Conservation (phyloP, 2,888 invertebrate species). For the Callimorpha dominula region DNA sequence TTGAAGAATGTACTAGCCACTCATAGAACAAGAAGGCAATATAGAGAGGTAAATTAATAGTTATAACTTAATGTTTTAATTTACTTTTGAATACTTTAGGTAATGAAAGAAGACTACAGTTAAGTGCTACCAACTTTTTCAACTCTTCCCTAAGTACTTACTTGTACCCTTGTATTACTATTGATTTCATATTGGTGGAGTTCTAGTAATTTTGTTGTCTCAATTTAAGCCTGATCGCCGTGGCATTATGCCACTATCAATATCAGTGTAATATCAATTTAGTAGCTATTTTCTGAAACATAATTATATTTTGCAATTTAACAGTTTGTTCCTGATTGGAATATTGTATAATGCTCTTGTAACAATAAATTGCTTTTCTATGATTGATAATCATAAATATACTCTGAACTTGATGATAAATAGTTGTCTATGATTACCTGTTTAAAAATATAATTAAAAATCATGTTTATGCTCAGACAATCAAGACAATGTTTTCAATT, state of each 20-base stretch:
- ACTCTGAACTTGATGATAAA: too few relatives aligned
- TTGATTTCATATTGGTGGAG: background rate
- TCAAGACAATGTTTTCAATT: conserved; percentile 45
- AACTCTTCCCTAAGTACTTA: background rate
- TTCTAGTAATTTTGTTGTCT: too few relatives aligned
- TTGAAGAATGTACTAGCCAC: conserved; percentile 90
- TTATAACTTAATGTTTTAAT: background rate
- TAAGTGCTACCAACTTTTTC: background rate
- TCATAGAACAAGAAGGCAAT: conserved; percentile 90
- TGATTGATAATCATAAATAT: too few relatives aligned
- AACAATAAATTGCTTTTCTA: too few relatives aligned
- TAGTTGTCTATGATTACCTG: background rate
- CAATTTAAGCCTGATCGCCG: too few relatives aligned
- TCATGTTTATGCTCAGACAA: background rate
- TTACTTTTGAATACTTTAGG: background rate
- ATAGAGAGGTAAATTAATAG: conserved; percentile 87
- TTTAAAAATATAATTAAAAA: background rate
- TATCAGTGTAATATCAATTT: too few relatives aligned
- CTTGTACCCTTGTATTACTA: background rate
- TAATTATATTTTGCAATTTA: background rate
- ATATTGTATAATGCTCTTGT: too few relatives aligned
- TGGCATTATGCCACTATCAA: too few relatives aligned
- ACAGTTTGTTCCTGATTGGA: too few relatives aligned
- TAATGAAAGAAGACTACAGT: background rate
- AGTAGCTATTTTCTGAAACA: too few relatives aligned